These are phyloP conservation scores for Sepioteuthis lessoniana DNA, from an alignment of 2,888 invertebrate genomes.

Conservation along the genomic window DNA sequence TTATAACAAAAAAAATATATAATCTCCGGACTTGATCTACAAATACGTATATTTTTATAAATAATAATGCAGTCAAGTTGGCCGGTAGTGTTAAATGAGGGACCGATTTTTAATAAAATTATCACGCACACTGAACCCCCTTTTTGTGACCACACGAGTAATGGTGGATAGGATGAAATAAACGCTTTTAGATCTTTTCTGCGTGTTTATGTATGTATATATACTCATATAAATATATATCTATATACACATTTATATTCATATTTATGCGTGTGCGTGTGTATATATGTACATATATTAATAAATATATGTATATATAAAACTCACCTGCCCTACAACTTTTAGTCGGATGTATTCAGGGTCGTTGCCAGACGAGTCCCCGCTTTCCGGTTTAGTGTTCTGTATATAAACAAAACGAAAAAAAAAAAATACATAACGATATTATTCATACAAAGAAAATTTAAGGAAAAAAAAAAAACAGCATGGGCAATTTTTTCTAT, in stretches of 20 bases:
- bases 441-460: background rate
- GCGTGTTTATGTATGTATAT: background rate
- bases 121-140: background rate
- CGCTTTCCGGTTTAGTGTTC: constrained; percentile 43
- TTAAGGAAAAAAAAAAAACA: background rate
- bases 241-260: no score
- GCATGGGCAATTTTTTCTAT: background rate
- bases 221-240: no score
- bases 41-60: constrained; percentile 8
- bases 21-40: background rate
- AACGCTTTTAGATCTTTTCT: background rate
- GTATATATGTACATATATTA: background rate
- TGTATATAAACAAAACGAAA: background rate
- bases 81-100: constrained; percentile 39
- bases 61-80: background rate
- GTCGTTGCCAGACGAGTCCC: constrained; percentile 44
- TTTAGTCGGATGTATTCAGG: constrained; percentile 82
- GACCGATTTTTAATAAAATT: background rate
- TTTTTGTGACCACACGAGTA: background rate
- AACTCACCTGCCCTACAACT: constrained; percentile 80
- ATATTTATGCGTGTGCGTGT: no score
- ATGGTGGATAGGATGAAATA: background rate
- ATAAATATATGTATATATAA: background rate
- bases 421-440: background rate
- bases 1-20: background rate